These are phyloP conservation scores for Telenomus remus DNA, from an alignment of 1,140 invertebrate genomes.

Conservation along the genomic window DNA sequence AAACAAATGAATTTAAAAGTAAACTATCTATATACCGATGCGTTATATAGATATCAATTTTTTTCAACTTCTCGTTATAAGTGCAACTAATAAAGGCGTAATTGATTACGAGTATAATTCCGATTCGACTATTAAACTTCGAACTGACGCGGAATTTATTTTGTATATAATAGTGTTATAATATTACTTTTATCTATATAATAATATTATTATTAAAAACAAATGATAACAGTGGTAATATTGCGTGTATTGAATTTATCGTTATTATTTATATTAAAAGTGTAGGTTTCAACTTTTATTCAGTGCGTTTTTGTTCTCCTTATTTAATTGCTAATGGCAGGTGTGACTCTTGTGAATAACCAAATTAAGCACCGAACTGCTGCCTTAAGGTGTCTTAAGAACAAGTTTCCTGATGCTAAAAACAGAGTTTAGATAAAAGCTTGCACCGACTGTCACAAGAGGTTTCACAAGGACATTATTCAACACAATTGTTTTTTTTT, in stretches of 20 bases:
- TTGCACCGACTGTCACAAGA: too few species aligned
- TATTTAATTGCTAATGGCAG: slow-evolving; percentile 26
- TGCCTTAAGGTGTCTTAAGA: slow-evolving; percentile 40
- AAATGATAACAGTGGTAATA: slow-evolving; percentile 11
- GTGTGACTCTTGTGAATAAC: slow-evolving; percentile 26
- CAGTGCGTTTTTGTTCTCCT: slow-evolving; percentile 12
- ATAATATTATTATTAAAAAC: slow-evolving; percentile 30
- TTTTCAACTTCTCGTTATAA: slow-evolving; percentile 20
- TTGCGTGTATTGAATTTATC: slow-evolving; percentile 42
- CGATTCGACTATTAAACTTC: slow-evolving; percentile 10
- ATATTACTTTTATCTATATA: slow-evolving; percentile 16
- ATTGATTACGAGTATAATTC: slow-evolving; percentile 17
- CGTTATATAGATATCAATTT: slow-evolving; percentile 24
- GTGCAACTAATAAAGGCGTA: slow-evolving; percentile 23
- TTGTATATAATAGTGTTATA: slow-evolving; percentile 37
- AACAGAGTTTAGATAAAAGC: background rate
- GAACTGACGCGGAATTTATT: slow-evolving; percentile 31
- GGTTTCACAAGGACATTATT: slow-evolving; percentile 2
- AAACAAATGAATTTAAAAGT: slow-evolving; percentile 1
- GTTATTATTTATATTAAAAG: slow-evolving; percentile 42
- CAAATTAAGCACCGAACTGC: slow-evolving; percentile 32
- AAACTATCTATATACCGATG: slow-evolving; percentile 23
- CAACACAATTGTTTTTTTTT: too few species aligned
- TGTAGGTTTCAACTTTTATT: slow-evolving; percentile 21
- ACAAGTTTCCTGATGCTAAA: background rate